A percentile compares a stretch with the other conserved stretches of the same genome.
Evolutionary conservation across 1,140 invertebrate genomes (phyloP).

Genomic region (Zaprionus taronus): DNA sequence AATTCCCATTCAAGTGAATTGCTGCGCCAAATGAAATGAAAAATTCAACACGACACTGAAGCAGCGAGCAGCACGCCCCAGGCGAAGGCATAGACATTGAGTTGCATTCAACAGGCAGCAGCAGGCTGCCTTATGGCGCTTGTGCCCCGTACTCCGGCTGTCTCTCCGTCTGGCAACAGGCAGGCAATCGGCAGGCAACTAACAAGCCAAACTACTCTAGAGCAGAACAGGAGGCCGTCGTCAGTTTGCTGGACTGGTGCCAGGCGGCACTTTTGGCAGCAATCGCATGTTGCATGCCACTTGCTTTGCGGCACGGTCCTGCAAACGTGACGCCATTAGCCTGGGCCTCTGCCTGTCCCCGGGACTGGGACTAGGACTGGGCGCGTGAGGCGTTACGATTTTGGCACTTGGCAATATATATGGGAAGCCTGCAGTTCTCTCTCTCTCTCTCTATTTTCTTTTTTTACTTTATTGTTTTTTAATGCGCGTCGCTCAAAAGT

Average conservation of each 20-base stretch:
- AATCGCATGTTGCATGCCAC: slow-evolving; percentile 84
- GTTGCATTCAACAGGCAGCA: slow-evolving; percentile 69
- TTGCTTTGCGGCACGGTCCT: slow-evolving; percentile 65
- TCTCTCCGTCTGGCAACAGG: slow-evolving; percentile 16
- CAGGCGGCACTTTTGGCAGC: slow-evolving; percentile 83
- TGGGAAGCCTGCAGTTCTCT: slow-evolving; percentile 7
- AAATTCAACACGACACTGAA: slow-evolving; percentile 77
- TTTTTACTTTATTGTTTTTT: slow-evolving; percentile 78
- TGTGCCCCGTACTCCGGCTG: neutral
- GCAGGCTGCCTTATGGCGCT: slow-evolving; percentile 32
- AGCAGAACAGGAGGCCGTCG: slow-evolving; percentile 55
- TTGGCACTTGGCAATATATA: slow-evolving; percentile 49
- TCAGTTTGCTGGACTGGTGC: slow-evolving; percentile 68
- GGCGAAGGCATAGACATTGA: slow-evolving; percentile 14
- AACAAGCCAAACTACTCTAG: slow-evolving; percentile 75
- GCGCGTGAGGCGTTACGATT: slow-evolving; percentile 32
- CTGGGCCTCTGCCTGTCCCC: slow-evolving; percentile 36
- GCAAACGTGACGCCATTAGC: slow-evolving; percentile 80
- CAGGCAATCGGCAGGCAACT: slow-evolving; percentile 53
- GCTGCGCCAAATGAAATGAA: slow-evolving; percentile 83
- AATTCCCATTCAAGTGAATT: slow-evolving; percentile 83
- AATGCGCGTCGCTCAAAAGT: slow-evolving; percentile 68
- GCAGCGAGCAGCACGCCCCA: slow-evolving; percentile 36
- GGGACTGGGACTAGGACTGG: neutral
- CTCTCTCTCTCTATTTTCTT: neutral